Conservation (phyloP, 2,888 invertebrate genomes). For the Bedellia somnulentella region DNA sequence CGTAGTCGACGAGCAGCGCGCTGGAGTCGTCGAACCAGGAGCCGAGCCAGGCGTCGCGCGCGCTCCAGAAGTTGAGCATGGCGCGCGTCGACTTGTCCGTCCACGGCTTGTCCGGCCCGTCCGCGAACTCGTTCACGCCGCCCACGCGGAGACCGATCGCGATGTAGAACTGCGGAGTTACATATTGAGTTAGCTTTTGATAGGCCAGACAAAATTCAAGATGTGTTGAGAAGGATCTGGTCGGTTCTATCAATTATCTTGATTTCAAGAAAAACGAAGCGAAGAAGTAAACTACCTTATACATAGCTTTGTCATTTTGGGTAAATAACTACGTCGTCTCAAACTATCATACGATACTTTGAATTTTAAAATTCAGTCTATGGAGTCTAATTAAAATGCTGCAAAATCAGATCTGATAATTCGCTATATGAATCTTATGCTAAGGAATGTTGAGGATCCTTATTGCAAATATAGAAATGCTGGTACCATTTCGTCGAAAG, state of each 20-base stretch:
- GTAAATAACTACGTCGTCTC: constrained; percentile 46
- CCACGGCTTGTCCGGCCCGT: constrained; percentile 68
- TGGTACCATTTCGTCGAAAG: constrained; percentile 77
- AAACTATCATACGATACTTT: constrained; percentile 44
- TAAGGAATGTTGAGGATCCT: too few species aligned
- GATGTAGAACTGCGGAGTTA: constrained; percentile 63
- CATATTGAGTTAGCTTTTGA: neutral
- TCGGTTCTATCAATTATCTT: neutral
- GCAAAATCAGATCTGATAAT: too few species aligned
- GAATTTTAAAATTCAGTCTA: too few species aligned
- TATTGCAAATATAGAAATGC: too few species aligned
- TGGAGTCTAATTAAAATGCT: too few species aligned
- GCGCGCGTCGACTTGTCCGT: constrained; percentile 58
- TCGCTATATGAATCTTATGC: too few species aligned
- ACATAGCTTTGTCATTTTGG: constrained; percentile 31
- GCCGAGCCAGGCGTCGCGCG: constrained; percentile 54
- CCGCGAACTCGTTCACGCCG: constrained; percentile 68
- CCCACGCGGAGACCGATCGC: constrained; percentile 71
- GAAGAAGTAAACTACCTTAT: constrained; percentile 22
- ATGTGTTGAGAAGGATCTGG: too few species aligned
- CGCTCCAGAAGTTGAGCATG: constrained; percentile 63
- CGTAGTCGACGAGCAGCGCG: constrained; percentile 62
- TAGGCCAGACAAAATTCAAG: neutral
- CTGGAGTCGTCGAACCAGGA: constrained; percentile 56
- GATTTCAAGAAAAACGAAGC: neutral